Evolutionary conservation across 2,113 vertebrate species (phyloP).

Genomic region (Platysteira castanea): DNA sequence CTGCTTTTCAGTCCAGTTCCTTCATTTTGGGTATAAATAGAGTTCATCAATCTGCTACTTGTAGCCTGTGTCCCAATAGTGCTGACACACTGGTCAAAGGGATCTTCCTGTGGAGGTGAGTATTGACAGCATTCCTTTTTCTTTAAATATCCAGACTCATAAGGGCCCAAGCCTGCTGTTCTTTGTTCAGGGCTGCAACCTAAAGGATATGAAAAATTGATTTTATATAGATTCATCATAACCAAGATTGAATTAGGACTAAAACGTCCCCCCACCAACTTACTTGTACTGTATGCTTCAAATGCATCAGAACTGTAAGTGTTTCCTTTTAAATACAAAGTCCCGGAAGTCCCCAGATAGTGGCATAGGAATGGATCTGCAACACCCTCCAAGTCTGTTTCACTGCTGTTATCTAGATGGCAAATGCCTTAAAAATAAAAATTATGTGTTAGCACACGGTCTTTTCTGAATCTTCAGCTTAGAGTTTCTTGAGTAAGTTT

Average conservation of each 20-base stretch:
- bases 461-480: background rate
- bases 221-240: background rate
- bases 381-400: conserved; percentile 83
- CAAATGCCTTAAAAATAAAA: conserved; percentile 77
- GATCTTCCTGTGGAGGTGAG: conserved; percentile 71
- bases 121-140: conserved; percentile 75
- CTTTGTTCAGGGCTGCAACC: conserved; percentile 77
- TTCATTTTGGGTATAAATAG: conserved; percentile 66
- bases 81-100: conserved; percentile 69
- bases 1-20: conserved; percentile 53
- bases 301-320: conserved; percentile 75
- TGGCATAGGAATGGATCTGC: conserved; percentile 87
- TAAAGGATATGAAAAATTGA: conserved; percentile 41
- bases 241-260: background rate
- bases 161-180: conserved; percentile 69
- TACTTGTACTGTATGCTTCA: conserved; percentile 70
- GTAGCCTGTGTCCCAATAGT: conserved; percentile 25
- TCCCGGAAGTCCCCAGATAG: conserved; percentile 80
- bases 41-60: conserved; percentile 38
- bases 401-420: conserved; percentile 86
- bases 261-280: background rate
- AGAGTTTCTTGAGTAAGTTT: background rate
- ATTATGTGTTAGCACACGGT: background rate
- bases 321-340: conserved; percentile 77
- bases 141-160: conserved; percentile 71